These are phyloP conservation scores for Falco cherrug DNA, from an alignment of 2,797 vertebrate genomes.

Conservation along the genomic window DNA sequence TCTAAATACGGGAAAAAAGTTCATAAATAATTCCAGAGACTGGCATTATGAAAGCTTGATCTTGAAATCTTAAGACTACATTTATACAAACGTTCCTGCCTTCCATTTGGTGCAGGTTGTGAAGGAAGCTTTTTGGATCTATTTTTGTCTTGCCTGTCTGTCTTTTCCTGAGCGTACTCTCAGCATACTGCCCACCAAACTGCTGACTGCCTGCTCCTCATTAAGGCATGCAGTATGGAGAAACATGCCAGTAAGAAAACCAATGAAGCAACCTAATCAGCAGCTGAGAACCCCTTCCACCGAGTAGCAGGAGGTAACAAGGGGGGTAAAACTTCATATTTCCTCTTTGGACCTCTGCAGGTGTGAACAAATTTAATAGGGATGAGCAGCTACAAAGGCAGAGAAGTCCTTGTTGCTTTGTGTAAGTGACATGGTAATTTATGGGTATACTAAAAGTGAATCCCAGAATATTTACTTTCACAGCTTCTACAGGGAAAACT, in stretches of 20 bases:
- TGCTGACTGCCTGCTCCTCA: neutral
- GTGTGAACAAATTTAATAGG: conserved; percentile 54
- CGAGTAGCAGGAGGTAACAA: conserved; percentile 18
- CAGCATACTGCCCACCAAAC: neutral
- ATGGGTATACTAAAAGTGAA: neutral
- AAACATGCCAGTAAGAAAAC: neutral
- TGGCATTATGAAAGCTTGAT: neutral
- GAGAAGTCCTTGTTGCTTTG: neutral
- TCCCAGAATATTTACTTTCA: neutral
- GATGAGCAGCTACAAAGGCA: conserved; percentile 38
- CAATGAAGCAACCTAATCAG: neutral
- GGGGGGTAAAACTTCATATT: conserved; percentile 24
- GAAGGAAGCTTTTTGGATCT: neutral
- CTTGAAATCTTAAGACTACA: neutral
- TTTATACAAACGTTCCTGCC: neutral
- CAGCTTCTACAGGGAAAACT: neutral
- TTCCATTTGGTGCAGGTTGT: neutral
- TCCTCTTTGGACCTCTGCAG: conserved; percentile 47
- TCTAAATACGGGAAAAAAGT: neutral
- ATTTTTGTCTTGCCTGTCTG: neutral
- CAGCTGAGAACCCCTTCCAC: conserved; percentile 15
- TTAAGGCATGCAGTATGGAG: neutral
- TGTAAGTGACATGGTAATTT: neutral
- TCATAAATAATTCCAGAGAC: neutral
- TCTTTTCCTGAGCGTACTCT: neutral